phyloP scores from a whole-genome alignment of 1,140 invertebrate species.

The Drosophila hydei region DNA sequence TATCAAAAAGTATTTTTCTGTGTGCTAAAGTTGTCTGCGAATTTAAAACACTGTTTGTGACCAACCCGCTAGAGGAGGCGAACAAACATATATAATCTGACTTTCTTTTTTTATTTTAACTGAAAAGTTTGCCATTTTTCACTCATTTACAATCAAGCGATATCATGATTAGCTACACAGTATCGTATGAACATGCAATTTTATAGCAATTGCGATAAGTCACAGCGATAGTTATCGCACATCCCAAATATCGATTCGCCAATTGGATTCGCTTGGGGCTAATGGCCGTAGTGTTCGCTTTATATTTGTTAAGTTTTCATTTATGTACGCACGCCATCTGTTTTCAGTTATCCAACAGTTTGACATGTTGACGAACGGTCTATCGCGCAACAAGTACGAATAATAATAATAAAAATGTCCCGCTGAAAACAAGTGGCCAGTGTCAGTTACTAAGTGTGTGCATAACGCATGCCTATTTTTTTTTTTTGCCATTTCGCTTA shows the following conservation, averaged over 20 bases:
- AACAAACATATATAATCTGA: not conserved
- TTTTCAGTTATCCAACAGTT: constrained; percentile 7
- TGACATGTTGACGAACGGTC: not conserved
- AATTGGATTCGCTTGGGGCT: constrained; percentile 21
- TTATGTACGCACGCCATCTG: constrained; percentile 1
- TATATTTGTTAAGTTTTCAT: constrained; percentile 21
- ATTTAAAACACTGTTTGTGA: not conserved
- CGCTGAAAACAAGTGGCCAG: constrained; percentile 12
- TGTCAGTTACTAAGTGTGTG: constrained; percentile 8
- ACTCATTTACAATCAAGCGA: not conserved
- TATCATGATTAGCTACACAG: not conserved
- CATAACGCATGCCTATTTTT: constrained; percentile 37
- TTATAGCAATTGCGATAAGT: constrained; percentile 8
- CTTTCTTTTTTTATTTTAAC: not conserved
- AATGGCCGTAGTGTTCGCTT: constrained; percentile 14
- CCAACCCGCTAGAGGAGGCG: not conserved
- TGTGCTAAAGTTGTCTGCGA: no score
- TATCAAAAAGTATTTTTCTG: constrained; percentile 1
- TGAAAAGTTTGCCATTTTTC: not conserved
- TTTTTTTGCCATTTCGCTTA: constrained; percentile 11
- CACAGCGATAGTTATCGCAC: constrained; percentile 9
- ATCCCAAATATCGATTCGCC: constrained; percentile 24
- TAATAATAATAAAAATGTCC: constrained; percentile 18
- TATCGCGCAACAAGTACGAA: not conserved
- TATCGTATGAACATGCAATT: constrained; percentile 1